These are phyloP conservation scores for Dicerorhinus sumatrensis DNA, from an alignment of 2,113 vertebrate species.

Conservation along the genomic window DNA sequence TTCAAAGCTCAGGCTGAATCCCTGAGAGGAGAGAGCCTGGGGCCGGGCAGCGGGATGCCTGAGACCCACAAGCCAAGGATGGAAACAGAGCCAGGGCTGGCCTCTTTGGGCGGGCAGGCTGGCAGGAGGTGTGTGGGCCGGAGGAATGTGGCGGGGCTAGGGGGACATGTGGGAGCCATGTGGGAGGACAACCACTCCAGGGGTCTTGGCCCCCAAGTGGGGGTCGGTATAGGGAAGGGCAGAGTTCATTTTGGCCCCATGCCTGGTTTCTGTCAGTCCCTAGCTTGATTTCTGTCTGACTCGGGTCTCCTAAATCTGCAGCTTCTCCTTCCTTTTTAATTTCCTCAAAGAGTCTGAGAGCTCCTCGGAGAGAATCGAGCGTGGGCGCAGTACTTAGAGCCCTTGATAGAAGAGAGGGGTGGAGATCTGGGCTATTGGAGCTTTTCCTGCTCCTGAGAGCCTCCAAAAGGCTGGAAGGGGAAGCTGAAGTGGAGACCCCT, in stretches of 20 bases:
- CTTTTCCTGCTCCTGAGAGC: background rate
- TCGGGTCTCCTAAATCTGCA: background rate
- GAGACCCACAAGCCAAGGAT: background rate
- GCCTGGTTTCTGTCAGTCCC: background rate
- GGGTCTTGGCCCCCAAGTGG: background rate
- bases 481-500: background rate
- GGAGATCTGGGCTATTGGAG: background rate
- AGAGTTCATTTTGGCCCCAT: background rate
- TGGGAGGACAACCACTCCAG: background rate
- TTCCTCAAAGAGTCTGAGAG: background rate
- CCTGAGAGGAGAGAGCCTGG: conserved; percentile 47
- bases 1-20: conserved; percentile 65
- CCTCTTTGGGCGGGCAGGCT: background rate
- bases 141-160: conserved; percentile 61
- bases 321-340: background rate
- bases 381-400: background rate
- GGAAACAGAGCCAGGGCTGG: background rate
- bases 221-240: background rate
- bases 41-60: background rate
- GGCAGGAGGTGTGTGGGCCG: background rate
- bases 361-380: background rate
- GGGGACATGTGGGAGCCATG: conserved; percentile 25
- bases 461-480: background rate
- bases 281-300: conserved; percentile 30
- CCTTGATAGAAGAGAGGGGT: background rate